These are phyloP conservation scores for Tetragonisca angustula DNA, from an alignment of 2,888 invertebrate genomes.

Conservation along the genomic window DNA sequence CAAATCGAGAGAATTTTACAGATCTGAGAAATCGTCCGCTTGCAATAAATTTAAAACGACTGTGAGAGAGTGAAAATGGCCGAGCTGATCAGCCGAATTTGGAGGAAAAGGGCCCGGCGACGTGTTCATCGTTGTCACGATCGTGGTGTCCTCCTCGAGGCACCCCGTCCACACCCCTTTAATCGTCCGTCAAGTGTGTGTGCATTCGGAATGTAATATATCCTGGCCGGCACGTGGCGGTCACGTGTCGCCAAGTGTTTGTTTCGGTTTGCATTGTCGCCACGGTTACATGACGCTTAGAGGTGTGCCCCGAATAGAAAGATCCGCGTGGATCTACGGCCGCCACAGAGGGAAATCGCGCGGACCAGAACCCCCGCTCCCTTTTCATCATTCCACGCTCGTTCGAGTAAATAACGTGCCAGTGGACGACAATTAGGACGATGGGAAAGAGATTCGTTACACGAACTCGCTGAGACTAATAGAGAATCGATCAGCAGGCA, in stretches of 20 bases:
- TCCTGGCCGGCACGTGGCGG: slow-evolving; percentile 85
- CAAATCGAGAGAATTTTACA: too few relatives aligned
- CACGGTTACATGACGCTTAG: slow-evolving; percentile 76
- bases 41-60: too few relatives aligned
- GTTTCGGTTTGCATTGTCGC: slow-evolving; percentile 84
- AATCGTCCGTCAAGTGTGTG: slow-evolving; percentile 82
- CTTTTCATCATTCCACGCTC: slow-evolving; percentile 75
- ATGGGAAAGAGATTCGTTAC: slow-evolving; percentile 72
- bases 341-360: not conserved
- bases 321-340: not conserved
- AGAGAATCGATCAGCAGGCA: slow-evolving; percentile 33
- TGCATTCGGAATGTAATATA: slow-evolving; percentile 84
- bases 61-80: not conserved
- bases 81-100: slow-evolving; percentile 20
- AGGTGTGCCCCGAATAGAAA: slow-evolving; percentile 28
- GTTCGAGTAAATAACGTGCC: slow-evolving; percentile 76
- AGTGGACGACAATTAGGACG: slow-evolving; percentile 72
- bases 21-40: too few relatives aligned
- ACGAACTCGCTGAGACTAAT: slow-evolving; percentile 17
- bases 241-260: slow-evolving; percentile 83
- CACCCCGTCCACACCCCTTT: slow-evolving; percentile 74
- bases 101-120: slow-evolving; percentile 17
- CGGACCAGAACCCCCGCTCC: slow-evolving; percentile 36
- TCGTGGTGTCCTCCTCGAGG: slow-evolving; percentile 59
- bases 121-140: slow-evolving; percentile 69